Base-by-base conservation (phyloP, 1,140 invertebrate genomes). In the Trichoplusia ni region DNA sequence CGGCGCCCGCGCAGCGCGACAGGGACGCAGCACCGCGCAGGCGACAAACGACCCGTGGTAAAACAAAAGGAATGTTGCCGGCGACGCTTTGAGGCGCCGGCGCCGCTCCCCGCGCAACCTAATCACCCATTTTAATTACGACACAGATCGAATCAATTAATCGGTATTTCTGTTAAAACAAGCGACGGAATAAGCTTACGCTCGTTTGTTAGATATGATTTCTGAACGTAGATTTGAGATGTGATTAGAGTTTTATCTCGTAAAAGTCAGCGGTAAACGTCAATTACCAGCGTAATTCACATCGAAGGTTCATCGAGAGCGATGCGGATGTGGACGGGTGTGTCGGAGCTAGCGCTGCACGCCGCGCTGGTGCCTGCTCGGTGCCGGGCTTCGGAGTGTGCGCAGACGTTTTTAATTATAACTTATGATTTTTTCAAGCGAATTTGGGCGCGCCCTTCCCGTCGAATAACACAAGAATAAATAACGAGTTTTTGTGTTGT, bases 121-220 rank as follows among this genome's bases (percentile, higher is more conserved):
- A 87, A 90, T 88, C 87, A 90, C 87, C 87, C 81, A 88, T 90
- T 90, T 90, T 90, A 90, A 90, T 90, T 90, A 90, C 87, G 80
- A 85, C 86, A 90, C 86, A 90, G 86, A 90, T 90, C 86, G 80
- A 90, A 89, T 90, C 87, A 90, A 90, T 90, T 90, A 89, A 90
- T 90, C 84, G 87, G 82, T 84, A 90, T 90, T 90, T 86, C 81
- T 84, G 87, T 89, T 90, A 83, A 85, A 85, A 86, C 79, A 84
- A 87, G 83, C 84, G 78, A 73, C 76, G 75, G 72, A 68, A 75
- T 77, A 71, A 69, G 69, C 73, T 69, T 79, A 69, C 69, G 63
- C 61, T 73, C 56, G 77, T 66, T 64, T 62, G 31, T 61, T 49
- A 73, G 70, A 75, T 70, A 58, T 58, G 54, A 58, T 58, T 58